A percentile compares a stretch with the other conserved stretches of the same genome.
Conservation (phyloP, 2,888 invertebrate genomes). For the Polymixis lichenea region DNA sequence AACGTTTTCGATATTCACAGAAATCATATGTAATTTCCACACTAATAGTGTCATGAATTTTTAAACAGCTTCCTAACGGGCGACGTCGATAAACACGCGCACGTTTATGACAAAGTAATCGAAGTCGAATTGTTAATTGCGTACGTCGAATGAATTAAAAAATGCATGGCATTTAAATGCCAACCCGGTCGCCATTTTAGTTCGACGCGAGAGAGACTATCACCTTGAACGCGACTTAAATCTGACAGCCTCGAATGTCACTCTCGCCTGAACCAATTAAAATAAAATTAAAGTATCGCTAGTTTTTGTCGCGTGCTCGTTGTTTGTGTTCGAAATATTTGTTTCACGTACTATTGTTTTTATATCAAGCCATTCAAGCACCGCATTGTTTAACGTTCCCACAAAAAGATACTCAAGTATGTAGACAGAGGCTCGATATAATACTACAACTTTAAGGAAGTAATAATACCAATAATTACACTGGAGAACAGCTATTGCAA, state of each 20-base stretch:
- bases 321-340: conserved; percentile 58
- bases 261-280: conserved; percentile 86
- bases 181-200: conserved; percentile 88
- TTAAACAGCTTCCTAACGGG: conserved; percentile 82
- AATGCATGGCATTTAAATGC: conserved; percentile 91
- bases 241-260: conserved; percentile 90
- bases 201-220: conserved; percentile 87
- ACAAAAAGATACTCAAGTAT: conserved; percentile 15
- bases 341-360: conserved; percentile 51
- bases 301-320: conserved; percentile 75
- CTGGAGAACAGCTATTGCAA: conserved; percentile 18
- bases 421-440: conserved; percentile 1
- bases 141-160: conserved; percentile 88
- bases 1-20: conserved; percentile 78
- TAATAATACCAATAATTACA: conserved; percentile 40
- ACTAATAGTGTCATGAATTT: conserved; percentile 78
- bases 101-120: conserved; percentile 88
- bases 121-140: conserved; percentile 88
- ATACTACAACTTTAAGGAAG: conserved; percentile 44
- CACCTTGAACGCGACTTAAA: conserved; percentile 90
- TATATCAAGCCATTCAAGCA: conserved; percentile 35
- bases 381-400: conserved; percentile 11
- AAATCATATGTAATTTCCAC: conserved; percentile 80
- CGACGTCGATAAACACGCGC: conserved; percentile 75
- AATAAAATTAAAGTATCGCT: conserved; percentile 82